Evolutionary conservation across 1,140 invertebrate species (phyloP), one percentile per base, ranked within the genome.

Genomic region (Ostrea edulis): DNA sequence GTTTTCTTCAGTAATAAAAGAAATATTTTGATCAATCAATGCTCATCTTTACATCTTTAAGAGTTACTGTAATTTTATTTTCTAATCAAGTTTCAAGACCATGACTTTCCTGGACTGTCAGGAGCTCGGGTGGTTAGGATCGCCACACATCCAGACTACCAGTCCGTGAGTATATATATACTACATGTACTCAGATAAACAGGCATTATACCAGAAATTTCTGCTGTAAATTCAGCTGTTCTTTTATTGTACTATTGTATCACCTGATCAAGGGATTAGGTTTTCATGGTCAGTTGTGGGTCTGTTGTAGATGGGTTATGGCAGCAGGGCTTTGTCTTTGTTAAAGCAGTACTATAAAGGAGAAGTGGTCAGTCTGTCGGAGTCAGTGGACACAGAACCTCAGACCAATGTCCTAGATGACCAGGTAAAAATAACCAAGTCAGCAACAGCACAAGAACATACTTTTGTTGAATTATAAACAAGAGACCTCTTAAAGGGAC

Each of bases 91-190:
- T 99, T 97, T 95, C 97, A 98, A 90, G 98, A 99, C 95, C 96
- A 97, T 89, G 97, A 99, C 93, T 99, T 99, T 95, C 97, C 98
- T 11, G 96, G 96, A 85, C 95, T 99, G 1, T 97, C 97, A 88
- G 99, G 99, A 9, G 98, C 97, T 22, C 96, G 99, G 89, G 96
- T 99, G 86, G 98, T 99, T 22, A 96, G 99, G 62, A 99, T 99
- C 87, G 99, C 99, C 1, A 99, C 99, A 2, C 98, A 99, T 96
- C 99, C 99, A 0, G 98, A 99, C 91, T 99, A 99, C 95, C 98
- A 99, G 95, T 96, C 97, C 90, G 97, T 98, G 29, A 83, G 44
- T 81, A 35, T 11, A 35, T 8, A 3, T 29, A 29, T n/a, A 20
- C 17, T 20, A 77, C 11, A 29, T n/a, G 22, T 12, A 77, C n/a